These are phyloP conservation scores for Lanius collurio DNA, from an alignment of 2,113 vertebrate species.

Conservation along the genomic window DNA sequence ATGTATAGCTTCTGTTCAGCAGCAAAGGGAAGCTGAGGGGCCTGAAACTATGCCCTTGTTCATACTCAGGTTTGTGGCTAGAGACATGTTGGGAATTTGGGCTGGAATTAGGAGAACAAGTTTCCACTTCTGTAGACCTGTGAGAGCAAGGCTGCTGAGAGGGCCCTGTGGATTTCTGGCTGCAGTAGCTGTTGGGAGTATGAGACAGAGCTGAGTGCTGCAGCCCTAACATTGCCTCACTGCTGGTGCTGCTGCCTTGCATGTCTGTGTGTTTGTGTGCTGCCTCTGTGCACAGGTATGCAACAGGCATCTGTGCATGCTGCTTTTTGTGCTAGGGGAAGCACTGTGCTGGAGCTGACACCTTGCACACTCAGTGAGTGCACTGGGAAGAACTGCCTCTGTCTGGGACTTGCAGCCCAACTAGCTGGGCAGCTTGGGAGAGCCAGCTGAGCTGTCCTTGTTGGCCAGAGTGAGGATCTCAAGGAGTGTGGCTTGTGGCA, in stretches of 20 bases:
- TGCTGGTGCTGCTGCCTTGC: slow-evolving; percentile 38
- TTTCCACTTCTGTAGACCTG: neutral
- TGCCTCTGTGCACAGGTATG: neutral
- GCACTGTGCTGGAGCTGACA: neutral
- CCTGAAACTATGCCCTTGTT: neutral
- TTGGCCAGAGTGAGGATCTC: neutral
- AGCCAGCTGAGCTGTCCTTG: neutral
- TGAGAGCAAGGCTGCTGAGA: neutral
- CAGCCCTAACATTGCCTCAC: neutral
- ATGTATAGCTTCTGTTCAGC: neutral
- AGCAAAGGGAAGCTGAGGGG: neutral
- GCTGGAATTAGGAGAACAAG: neutral
- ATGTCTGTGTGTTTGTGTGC: neutral
- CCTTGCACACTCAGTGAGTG: neutral
- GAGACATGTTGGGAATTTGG: neutral
- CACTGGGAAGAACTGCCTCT: neutral
- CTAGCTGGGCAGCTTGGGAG: neutral
- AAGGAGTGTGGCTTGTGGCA: neutral
- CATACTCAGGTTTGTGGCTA: neutral
- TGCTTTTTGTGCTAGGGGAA: neutral
- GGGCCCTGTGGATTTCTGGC: neutral
- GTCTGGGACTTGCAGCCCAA: neutral
- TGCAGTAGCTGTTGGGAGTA: neutral
- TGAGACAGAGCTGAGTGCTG: neutral
- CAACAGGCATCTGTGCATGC: neutral